Evolutionary conservation across 2,797 vertebrate genomes (phyloP), one percentile per base, ranked within the genome.

Genomic region (Champsocephalus esox): DNA sequence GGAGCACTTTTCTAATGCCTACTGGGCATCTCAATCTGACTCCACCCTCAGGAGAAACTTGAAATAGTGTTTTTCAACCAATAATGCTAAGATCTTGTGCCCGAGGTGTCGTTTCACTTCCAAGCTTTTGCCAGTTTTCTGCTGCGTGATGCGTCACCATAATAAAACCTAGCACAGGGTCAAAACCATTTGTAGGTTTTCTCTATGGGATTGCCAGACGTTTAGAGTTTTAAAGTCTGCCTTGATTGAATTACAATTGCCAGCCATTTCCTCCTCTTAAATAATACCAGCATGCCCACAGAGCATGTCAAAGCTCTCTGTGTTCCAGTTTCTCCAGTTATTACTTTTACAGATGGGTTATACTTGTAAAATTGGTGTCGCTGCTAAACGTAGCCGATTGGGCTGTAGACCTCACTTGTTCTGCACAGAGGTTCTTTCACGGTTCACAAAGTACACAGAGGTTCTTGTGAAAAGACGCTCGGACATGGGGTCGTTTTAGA

Each of bases 271-370:
- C 82, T 72, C 55, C 49, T 74, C 59, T 88, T 79, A 80, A 76
- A 81, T 87, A 78, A 86, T 83, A 84, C 71, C 88, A 88, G 68
- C 84, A 65, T 38, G 56, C 76, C 81, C 66, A 45, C 75, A 72
- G 82, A 83, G 77, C 65, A 34, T 81, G 77, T 83, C 70, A 21
- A 17, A 79, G 75, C 75, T 81, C 63, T 66, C 68, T 49, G 58
- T 85, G 66, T 50, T 81, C 62, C 58, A 55, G 2, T 55, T 66
- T 78, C 71, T 45, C 62, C 44, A 19, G 77, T 87, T 75, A 86
- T 88, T 86, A 50, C 79, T 82, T 84, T 78, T 65, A 74, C 85
- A 88, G 81, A 75, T 81, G 79, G 83, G 54, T 66, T 70, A 81
- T 84, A 71, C 74, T 88, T 88, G 28, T 28, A 76, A 72, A 84